Evolutionary conservation across 1,140 invertebrate genomes (phyloP).

Genomic region (Ooceraea biroi): DNA sequence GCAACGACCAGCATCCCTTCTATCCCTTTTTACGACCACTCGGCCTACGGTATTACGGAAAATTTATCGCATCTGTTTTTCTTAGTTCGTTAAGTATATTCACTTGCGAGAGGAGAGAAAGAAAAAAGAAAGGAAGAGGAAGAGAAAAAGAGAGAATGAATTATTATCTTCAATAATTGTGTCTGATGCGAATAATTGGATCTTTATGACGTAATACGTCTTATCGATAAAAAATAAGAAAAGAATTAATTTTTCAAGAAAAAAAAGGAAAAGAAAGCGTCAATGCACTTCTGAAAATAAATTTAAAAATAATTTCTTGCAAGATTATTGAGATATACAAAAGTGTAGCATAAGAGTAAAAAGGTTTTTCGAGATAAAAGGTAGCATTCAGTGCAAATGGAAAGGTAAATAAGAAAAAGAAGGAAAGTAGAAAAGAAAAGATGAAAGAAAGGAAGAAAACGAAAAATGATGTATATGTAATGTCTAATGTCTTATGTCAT

Average conservation of each 20-base stretch:
- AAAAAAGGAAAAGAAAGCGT: background rate
- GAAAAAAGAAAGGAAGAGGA: too few species aligned
- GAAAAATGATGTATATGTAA: constrained; percentile 3
- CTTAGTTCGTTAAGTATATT: background rate
- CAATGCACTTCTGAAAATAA: too few species aligned
- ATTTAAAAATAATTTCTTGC: too few species aligned
- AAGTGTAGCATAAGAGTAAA: too few species aligned
- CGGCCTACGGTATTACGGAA: background rate
- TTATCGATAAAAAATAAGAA: background rate
- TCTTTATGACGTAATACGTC: too few species aligned
- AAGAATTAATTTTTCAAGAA: background rate
- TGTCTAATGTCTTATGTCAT: constrained; percentile 39
- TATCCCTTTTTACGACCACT: constrained; percentile 1
- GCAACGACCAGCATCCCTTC: background rate
- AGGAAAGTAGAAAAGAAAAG: too few species aligned
- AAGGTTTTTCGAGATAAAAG: too few species aligned
- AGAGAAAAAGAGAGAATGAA: too few species aligned
- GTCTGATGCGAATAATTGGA: too few species aligned
- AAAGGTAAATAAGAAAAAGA: background rate
- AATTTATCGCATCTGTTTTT: background rate
- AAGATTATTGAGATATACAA: too few species aligned
- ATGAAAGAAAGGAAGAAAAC: background rate
- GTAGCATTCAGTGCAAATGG: too few species aligned
- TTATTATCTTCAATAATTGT: too few species aligned
- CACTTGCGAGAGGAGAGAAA: background rate